A percentile compares a stretch with the other conserved stretches of the same genome.
Evolutionary conservation across 2,888 invertebrate species (phyloP).

Genomic region (Dasypolia templi): DNA sequence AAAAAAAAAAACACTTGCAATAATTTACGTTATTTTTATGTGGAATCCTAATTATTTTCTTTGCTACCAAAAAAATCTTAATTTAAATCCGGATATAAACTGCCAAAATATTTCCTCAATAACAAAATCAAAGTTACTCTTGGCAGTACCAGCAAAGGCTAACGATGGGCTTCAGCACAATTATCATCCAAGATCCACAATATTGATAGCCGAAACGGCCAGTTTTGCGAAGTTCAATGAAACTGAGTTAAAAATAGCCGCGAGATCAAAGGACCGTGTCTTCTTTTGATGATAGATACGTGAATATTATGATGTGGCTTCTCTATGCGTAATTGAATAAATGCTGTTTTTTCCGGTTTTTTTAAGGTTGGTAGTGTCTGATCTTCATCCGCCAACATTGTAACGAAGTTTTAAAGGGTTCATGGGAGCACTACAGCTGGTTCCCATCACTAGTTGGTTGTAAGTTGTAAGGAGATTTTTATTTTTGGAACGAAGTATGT

Average conservation of each 20-base stretch:
- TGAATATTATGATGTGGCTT: constrained; percentile 44
- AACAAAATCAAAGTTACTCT: constrained; percentile 49
- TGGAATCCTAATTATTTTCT: not conserved
- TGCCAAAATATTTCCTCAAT: constrained; percentile 51
- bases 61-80: constrained; percentile 1
- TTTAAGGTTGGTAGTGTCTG: constrained; percentile 35
- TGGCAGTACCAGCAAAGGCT: constrained; percentile 44
- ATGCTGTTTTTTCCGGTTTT: constrained; percentile 37
- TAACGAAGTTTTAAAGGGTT: not conserved
- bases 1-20: too few species aligned
- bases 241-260: constrained; percentile 53
- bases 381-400: not conserved
- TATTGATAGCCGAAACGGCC: constrained; percentile 53
- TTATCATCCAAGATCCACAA: constrained; percentile 57
- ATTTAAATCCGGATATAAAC: constrained; percentile 29
- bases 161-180: constrained; percentile 24
- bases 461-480: not conserved
- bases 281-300: constrained; percentile 55
- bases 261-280: constrained; percentile 58
- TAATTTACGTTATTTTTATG: not conserved
- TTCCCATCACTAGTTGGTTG: not conserved
- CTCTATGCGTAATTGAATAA: constrained; percentile 40
- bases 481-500: too few species aligned
- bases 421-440: not conserved
- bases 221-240: constrained; percentile 61